A percentile compares a stretch with the other conserved stretches of the same genome.
These are phyloP conservation scores for human DNA, from an alignment of 2,113 vertebrate genomes.

Conservation along the genomic window DNA sequence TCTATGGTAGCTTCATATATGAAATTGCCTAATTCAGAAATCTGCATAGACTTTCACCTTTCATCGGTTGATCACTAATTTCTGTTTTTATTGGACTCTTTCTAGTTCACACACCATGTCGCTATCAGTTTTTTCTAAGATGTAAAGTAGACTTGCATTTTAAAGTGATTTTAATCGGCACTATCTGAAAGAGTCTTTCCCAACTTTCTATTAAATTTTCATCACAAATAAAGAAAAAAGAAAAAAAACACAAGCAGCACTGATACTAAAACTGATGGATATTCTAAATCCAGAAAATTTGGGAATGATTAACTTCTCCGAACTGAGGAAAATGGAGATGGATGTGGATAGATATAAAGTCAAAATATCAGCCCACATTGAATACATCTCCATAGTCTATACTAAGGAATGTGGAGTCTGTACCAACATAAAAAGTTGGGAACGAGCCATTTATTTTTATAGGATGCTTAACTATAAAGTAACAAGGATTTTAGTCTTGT, in stretches of 20 bases:
- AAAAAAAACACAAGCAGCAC: background rate
- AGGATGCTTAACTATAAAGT: background rate
- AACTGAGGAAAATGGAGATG: background rate
- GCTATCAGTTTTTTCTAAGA: background rate
- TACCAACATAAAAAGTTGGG: background rate
- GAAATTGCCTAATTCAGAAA: background rate
- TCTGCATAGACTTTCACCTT: background rate
- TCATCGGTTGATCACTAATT: background rate
- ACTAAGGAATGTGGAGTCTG: background rate
- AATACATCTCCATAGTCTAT: background rate
- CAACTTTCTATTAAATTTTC: background rate
- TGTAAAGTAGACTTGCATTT: background rate
- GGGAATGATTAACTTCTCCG: background rate
- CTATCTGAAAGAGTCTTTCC: background rate
- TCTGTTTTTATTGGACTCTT: background rate
- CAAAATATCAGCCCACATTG: background rate
- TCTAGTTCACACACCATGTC: background rate
- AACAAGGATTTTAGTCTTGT: background rate
- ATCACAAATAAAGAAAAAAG: background rate
- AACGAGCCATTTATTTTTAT: background rate
- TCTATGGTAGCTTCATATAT: background rate
- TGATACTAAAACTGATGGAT: background rate
- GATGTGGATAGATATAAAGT: background rate
- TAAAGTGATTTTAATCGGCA: background rate
- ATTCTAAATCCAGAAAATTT: background rate